phyloP scores from a whole-genome alignment of 2,888 invertebrate species.

The Caenorhabditis becei region DNA sequence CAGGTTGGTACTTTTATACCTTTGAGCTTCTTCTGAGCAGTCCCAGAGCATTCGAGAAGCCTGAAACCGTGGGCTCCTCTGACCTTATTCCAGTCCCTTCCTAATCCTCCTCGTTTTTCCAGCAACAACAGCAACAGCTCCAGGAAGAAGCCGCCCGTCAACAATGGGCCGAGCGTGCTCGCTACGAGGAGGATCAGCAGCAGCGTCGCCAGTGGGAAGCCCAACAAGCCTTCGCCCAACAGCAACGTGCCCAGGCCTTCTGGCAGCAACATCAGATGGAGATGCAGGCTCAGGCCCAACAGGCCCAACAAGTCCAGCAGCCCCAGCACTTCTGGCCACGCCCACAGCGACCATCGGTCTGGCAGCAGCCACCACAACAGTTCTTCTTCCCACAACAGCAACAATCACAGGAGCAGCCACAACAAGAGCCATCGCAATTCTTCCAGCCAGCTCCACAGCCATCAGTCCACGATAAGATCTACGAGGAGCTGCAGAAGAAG shows the following conservation, averaged over 20 bases:
- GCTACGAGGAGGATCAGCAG: slow-evolving; percentile 58
- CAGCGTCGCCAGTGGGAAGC: slow-evolving; percentile 42
- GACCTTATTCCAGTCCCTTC: too few relatives aligned
- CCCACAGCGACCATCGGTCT: slow-evolving; percentile 50
- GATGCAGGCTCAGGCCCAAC: slow-evolving; percentile 43
- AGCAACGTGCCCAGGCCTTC: slow-evolving; percentile 46
- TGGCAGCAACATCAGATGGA: slow-evolving; percentile 61
- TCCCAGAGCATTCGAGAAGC: too few relatives aligned
- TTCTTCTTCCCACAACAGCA: slow-evolving; percentile 54
- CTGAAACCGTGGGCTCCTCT: too few relatives aligned
- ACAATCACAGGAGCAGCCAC: slow-evolving; percentile 28
- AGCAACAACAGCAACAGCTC: slow-evolving; percentile 53
- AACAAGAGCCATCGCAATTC: slow-evolving; percentile 25
- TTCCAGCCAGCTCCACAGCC: slow-evolving; percentile 61
- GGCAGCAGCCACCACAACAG: slow-evolving; percentile 62
- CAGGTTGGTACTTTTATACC: too few relatives aligned
- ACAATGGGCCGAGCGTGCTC: slow-evolving; percentile 52
- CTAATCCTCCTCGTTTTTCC: too few relatives aligned
- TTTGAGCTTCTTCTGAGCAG: too few relatives aligned
- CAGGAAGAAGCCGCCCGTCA: slow-evolving; percentile 59
- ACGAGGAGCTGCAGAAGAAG: slow-evolving; percentile 68
- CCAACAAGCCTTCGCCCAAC: slow-evolving; percentile 46
- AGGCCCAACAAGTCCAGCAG: slow-evolving; percentile 16
- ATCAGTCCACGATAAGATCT: slow-evolving; percentile 67
- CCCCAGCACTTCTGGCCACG: slow-evolving; percentile 34